Evolutionary conservation across 2,113 vertebrate species (phyloP).

Genomic region (Psittacara wagleri): DNA sequence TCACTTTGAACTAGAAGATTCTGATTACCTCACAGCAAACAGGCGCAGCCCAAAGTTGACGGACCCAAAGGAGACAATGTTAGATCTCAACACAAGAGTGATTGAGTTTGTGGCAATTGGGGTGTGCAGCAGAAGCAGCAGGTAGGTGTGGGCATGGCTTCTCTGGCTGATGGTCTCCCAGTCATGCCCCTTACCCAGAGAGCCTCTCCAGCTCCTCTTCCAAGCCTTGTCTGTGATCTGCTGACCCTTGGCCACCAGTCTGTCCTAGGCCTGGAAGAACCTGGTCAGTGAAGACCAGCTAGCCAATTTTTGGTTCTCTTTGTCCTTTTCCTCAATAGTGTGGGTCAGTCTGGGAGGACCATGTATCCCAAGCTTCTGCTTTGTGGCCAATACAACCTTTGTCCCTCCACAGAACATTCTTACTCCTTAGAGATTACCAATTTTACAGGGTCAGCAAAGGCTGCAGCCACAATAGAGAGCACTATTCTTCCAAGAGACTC

Average conservation of each 20-base stretch:
- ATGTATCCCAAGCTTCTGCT: neutral
- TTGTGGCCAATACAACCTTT: neutral
- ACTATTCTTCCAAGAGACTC: neutral
- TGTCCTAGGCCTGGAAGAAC: neutral
- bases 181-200: neutral
- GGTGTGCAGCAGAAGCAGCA: slow-evolving; percentile 61
- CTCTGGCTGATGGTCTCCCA: neutral
- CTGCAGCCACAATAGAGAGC: neutral
- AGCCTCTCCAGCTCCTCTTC: neutral
- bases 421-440: neutral
- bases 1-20: slow-evolving; percentile 87
- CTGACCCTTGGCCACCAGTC: neutral
- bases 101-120: slow-evolving; percentile 82
- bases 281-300: neutral
- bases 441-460: neutral
- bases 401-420: neutral
- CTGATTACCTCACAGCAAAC: slow-evolving; percentile 78
- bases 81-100: slow-evolving; percentile 79
- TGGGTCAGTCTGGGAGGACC: neutral
- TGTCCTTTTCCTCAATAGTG: neutral
- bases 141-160: slow-evolving; percentile 62
- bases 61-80: neutral
- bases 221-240: neutral
- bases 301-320: neutral
- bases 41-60: slow-evolving; percentile 59